Conservation (phyloP, 2,888 invertebrate species). For the Hirtodrosophila cameraria region DNA sequence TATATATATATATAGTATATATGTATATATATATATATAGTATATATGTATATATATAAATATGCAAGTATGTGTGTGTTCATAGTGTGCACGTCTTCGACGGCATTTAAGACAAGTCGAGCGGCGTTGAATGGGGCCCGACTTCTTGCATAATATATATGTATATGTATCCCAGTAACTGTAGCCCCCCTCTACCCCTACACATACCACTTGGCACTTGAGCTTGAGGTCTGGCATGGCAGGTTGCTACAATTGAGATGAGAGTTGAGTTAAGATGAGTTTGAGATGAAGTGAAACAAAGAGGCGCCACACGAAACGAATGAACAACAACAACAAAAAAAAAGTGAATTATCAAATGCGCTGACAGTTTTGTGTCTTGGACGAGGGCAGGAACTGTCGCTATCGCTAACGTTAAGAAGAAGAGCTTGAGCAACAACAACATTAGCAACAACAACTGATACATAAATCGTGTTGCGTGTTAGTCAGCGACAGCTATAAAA, state of each 20-base stretch:
- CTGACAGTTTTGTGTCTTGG: slow-evolving; percentile 66
- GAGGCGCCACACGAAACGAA: slow-evolving; percentile 62
- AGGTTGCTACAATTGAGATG: slow-evolving; percentile 66
- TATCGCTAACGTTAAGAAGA: slow-evolving; percentile 17
- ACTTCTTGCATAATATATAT: slow-evolving; percentile 69
- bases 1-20: slow-evolving; percentile 6
- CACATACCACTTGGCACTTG: slow-evolving; percentile 38
- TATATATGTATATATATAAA: slow-evolving; percentile 3
- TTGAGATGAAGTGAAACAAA: slow-evolving; percentile 45
- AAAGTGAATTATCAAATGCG: slow-evolving; percentile 73
- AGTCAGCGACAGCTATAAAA: slow-evolving; percentile 68
- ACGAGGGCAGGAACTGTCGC: slow-evolving; percentile 57
- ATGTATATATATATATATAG: background rate
- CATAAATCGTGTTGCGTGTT: slow-evolving; percentile 73
- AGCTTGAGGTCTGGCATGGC: slow-evolving; percentile 66
- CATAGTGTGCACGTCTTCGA: slow-evolving; percentile 65
- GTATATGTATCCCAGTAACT: slow-evolving; percentile 18
- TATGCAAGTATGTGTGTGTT: slow-evolving; percentile 44
- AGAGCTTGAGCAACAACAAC: background rate
- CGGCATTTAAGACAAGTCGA: slow-evolving; percentile 59
- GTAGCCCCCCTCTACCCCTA: background rate
- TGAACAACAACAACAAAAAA: slow-evolving; percentile 25
- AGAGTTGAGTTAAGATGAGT: slow-evolving; percentile 32
- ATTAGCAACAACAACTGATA: slow-evolving; percentile 26
- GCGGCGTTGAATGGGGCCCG: slow-evolving; percentile 64